Percentiles rank a stretch among this genome's conserved stretches.
These are phyloP conservation scores for Isaurus tuberculatus DNA, from an alignment of 92 coral and sea anemone species.

Conservation along the genomic window DNA sequence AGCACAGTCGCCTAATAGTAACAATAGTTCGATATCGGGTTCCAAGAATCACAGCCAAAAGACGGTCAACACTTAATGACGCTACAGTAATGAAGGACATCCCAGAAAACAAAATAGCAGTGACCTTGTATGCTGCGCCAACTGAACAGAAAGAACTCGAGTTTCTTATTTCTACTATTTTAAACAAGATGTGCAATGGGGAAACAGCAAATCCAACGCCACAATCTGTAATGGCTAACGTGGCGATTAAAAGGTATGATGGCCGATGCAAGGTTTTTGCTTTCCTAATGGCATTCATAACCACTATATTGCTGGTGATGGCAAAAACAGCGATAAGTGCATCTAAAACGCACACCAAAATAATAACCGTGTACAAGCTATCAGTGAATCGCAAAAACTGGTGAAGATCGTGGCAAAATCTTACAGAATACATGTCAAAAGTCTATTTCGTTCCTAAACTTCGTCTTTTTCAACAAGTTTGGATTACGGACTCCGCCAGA, in stretches of 20 bases:
- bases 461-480: background rate
- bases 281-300: conserved; percentile 18
- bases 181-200: conserved; percentile 32
- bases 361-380: conserved; percentile 9
- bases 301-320: background rate
- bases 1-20: background rate
- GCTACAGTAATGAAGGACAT: conserved; percentile 25
- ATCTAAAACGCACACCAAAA: conserved; percentile 7
- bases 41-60: conserved; percentile 25
- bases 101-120: conserved; percentile 22
- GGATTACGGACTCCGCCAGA: background rate
- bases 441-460: background rate
- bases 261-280: conserved; percentile 4
- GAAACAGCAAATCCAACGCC: conserved; percentile 33
- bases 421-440: background rate
- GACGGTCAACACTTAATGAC: conserved; percentile 32
- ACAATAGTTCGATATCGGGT: conserved; percentile 20
- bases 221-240: conserved; percentile 23
- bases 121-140: conserved; percentile 34
- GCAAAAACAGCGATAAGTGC: background rate
- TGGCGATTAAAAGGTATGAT: conserved; percentile 23
- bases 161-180: conserved; percentile 29
- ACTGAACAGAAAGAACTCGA: conserved; percentile 9
- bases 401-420: background rate
- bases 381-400: conserved; percentile 29